Evolutionary conservation across 2,113 vertebrate species (phyloP).

Genomic region (Oplegnathus fasciatus): DNA sequence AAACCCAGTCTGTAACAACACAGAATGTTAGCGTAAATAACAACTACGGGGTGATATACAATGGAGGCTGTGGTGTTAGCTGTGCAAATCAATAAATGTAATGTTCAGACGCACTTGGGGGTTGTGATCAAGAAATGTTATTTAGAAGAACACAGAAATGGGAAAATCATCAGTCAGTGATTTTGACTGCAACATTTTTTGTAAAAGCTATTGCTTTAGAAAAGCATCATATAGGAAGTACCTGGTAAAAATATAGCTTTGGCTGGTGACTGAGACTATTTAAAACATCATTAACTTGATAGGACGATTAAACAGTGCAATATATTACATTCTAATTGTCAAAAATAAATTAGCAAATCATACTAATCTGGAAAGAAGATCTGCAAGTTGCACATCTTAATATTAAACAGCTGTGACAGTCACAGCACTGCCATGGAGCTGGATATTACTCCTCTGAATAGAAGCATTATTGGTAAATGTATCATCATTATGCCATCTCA

Average conservation of each 20-base stretch:
- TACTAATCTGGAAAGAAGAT: constrained; percentile 7
- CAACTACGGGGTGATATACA: constrained; percentile 8
- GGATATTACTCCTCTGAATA: constrained; percentile 47
- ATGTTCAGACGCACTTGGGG: background rate
- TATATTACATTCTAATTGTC: constrained; percentile 19
- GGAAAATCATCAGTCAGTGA: background rate
- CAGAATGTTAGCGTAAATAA: constrained; percentile 50
- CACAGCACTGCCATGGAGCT: background rate
- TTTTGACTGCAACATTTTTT: constrained; percentile 3
- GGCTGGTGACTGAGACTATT: background rate
- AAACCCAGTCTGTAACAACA: constrained; percentile 39
- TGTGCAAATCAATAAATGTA: constrained; percentile 30
- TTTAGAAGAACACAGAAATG: background rate
- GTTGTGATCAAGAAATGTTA: constrained; percentile 14
- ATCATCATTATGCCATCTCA: constrained; percentile 70
- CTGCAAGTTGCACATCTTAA: constrained; percentile 33
- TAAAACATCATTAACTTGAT: constrained; percentile 2
- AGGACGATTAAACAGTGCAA: constrained; percentile 7
- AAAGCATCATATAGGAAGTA: background rate
- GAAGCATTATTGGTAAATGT: constrained; percentile 66
- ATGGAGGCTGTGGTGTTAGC: constrained; percentile 22
- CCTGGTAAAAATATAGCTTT: background rate
- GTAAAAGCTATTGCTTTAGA: background rate
- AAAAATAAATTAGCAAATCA: constrained; percentile 27
- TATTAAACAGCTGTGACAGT: constrained; percentile 39